phyloP scores from a whole-genome alignment of 2,113 vertebrate species.

The Pluvialis apricaria region DNA sequence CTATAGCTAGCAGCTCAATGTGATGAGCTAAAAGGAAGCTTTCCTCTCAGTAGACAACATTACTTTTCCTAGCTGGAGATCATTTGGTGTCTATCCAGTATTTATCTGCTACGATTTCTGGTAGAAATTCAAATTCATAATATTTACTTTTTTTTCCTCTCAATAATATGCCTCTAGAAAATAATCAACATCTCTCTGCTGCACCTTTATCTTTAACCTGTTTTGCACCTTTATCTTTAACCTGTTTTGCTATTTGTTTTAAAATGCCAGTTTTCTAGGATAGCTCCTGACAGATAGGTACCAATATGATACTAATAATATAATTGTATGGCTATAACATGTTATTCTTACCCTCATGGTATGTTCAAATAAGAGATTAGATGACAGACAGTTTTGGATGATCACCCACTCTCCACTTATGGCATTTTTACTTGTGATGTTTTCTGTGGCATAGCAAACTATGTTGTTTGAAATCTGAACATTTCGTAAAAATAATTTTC shows the following conservation, averaged over 20 bases:
- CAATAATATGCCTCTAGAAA: background rate
- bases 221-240: background rate
- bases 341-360: background rate
- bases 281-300: slow-evolving; percentile 4
- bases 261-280: background rate
- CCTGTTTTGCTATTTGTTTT: background rate
- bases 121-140: background rate
- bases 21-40: background rate
- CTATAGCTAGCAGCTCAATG: background rate
- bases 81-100: background rate
- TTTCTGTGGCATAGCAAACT: background rate
- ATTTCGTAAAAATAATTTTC: background rate
- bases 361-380: background rate
- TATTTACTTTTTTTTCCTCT: background rate
- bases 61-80: background rate
- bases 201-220: background rate
- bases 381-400: background rate
- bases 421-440: background rate
- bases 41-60: background rate
- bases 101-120: background rate
- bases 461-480: background rate
- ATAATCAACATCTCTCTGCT: background rate
- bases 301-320: background rate
- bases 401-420: background rate
- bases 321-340: background rate